Base-by-base conservation (phyloP, 2,797 vertebrate genomes). In the Silurus lanzhouensis region DNA sequence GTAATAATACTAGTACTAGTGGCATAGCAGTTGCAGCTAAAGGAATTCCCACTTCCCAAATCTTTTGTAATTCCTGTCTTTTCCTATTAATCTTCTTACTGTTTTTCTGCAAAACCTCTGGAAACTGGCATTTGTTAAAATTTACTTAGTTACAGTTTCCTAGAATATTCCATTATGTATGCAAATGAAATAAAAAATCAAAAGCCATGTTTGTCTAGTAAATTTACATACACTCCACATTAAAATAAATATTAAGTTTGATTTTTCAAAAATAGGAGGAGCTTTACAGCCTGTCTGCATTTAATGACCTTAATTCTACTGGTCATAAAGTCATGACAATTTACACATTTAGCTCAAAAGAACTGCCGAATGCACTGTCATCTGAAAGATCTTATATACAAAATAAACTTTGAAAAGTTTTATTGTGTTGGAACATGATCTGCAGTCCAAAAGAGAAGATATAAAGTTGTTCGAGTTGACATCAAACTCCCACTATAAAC, bases 381-480 rank as follows among this genome's bases (percentile, higher is more conserved):
- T 31, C 31, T 31, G 31, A 31, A 31, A 31, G 31, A 31, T 31
- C 31, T 31, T 31, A 31, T 31, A 31, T 31, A 31, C 31, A 31
- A 31, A 31, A 2, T 31, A 31, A 31, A 31, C 31, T 31, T 2
- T 2, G 31, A 31, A 31, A 31, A 31, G 31, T 38, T 38, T 38
- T 38, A 38, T 38, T 85, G 94, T 97, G 25, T 86, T 96, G 87
- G 96, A 96, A 77, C 92, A 96, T 38, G 84, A 97, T 67, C 92
- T 97, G 70, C 95, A 97, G 91, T 95, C 95, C 1, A 88, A 95
- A 0, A 96, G 96, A 68, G 92, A 90, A 1, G 96, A 97, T 89
- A 96, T 96, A 5, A 94, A 96, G 90, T 48, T 97, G 87, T 97
- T 96, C 84, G 96, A 96, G 78, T 92, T 96, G 58, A 77, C 96